These are phyloP conservation scores for Pseudorasbora parva DNA, from an alignment of 2,113 vertebrate genomes.

Conservation along the genomic window DNA sequence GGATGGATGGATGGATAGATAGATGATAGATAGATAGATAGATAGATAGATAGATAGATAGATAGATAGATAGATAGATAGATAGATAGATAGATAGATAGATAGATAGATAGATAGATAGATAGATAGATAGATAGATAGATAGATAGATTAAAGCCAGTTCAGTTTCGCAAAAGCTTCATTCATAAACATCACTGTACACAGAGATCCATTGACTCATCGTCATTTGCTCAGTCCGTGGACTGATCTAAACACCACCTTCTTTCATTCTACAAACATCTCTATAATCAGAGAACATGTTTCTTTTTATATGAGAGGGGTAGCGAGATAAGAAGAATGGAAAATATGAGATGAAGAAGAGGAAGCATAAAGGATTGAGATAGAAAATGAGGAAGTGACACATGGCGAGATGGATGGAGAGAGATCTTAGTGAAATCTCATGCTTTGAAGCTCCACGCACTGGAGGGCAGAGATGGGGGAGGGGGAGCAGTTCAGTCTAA, in stretches of 20 bases:
- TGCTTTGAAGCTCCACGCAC: constrained; percentile 38
- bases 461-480: constrained; percentile 28
- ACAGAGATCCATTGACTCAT: neutral
- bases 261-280: constrained; percentile 19
- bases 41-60: neutral
- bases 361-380: constrained; percentile 1
- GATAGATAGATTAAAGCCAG: too few species aligned
- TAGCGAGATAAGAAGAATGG: constrained; percentile 27
- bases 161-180: too few species aligned
- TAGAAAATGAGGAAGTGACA: constrained; percentile 17
- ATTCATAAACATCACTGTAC: too few species aligned
- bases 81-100: too few species aligned
- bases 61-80: too few species aligned
- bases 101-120: too few species aligned
- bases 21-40: neutral
- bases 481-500: neutral
- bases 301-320: constrained; percentile 16
- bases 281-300: constrained; percentile 14
- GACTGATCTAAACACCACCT: constrained; percentile 29
- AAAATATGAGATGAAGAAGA: constrained; percentile 36
- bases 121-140: too few species aligned
- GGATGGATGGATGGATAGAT: neutral
- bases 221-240: neutral
- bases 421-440: neutral
- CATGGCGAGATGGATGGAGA: neutral